Evolutionary conservation across 2,888 invertebrate species (phyloP), one percentile per base, ranked within the genome.

Genomic region (Xestia c-nigrum): DNA sequence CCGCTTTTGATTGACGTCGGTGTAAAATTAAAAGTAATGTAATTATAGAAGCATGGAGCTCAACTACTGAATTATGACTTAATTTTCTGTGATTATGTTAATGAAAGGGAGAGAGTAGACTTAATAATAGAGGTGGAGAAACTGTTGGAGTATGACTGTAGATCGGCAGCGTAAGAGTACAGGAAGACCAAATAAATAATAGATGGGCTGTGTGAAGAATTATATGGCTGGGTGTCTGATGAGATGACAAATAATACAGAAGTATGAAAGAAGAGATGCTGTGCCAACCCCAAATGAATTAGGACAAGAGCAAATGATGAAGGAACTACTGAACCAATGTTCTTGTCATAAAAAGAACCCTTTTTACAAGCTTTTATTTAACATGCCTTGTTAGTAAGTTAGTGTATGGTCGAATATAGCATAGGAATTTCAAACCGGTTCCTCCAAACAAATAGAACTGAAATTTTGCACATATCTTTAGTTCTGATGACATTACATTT

Each of bases 21-120:
- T 64, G 83, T 77, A 77, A 85, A 77, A 85, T 83, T 73, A 85
- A 83, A 83, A 84, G 86, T 72, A 76, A 72, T 50, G 3, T 74
- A 76, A 83, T 85, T 59, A 83, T 63, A 46, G 74, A 31, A 69
- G 46, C 65, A 69, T 50, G 50, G 57, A 57, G 40, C 55, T 46
- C 6, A 16, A 65, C 21, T 55, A 63, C 47, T 46, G 72, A 73
- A 61, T 75, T 63, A 69, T 59, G 67, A 55, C 43, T 74, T 73
- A 10, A 72, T 59, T 84, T 67, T 43, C 19, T 74, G n/a, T 69
- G 46, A 43, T 64, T 31, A 63, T 52, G 19, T n/a, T 66, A 79
- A 70, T 55, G 19, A 46, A 70, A 63, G 59, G 14, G 55, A 65
- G 68, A 46, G 16, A 52, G 19, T 4, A 19, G 31, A 61, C 4